phyloP scores from a whole-genome alignment of 2,113 vertebrate genomes.

The Chloropsis hardwickii region DNA sequence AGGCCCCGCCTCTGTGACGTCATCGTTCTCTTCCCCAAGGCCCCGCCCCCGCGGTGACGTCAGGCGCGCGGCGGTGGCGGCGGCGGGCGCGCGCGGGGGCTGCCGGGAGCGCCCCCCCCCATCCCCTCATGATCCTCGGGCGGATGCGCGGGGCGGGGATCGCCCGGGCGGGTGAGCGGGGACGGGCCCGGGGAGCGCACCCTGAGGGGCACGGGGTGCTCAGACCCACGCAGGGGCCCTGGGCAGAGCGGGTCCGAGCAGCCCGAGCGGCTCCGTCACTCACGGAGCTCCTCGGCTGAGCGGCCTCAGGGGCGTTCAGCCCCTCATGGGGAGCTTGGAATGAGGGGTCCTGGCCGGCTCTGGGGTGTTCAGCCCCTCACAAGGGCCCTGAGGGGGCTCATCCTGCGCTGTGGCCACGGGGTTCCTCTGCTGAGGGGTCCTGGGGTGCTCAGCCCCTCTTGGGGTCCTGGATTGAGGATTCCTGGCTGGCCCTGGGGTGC shows the following conservation, averaged over 20 bases:
- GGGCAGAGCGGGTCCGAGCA: fast-evolving
- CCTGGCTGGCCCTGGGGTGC: neutral
- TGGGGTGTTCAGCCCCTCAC: no score
- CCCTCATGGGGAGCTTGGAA: neutral
- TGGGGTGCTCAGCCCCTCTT: neutral
- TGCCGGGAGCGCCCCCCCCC: neutral
- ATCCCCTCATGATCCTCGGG: neutral
- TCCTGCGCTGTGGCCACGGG: no score
- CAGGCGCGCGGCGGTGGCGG: neutral
- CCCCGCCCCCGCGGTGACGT: neutral
- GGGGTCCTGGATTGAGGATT: no score
- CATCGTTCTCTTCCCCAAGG: no score
- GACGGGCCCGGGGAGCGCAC: neutral
- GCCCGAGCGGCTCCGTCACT: neutral
- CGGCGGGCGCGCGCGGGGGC: neutral
- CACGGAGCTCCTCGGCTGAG: fast-evolving
- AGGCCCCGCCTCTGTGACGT: no score
- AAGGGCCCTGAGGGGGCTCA: no score
- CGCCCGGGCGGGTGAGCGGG: neutral
- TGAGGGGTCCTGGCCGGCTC: neutral
- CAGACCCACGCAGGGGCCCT: fast-evolving
- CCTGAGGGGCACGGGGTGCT: neutral
- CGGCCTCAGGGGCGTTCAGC: neutral
- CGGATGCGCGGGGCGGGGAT: neutral
- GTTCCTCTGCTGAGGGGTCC: no score